Evolutionary conservation across 2,888 invertebrate species (phyloP).

Genomic region (Helicoverpa assulta): DNA sequence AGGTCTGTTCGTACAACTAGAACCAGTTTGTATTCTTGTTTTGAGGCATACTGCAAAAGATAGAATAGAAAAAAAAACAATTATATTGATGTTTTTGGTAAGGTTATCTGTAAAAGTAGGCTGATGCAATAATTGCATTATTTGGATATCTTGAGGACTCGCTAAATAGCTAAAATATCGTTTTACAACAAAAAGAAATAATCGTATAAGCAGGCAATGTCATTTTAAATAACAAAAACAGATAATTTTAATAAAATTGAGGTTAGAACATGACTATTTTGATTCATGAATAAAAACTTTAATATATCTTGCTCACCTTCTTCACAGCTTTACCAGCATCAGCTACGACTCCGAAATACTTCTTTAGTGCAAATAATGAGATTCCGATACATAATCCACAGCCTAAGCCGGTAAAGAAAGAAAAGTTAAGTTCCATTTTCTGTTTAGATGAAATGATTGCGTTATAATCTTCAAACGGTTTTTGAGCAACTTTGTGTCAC

Average conservation of each 20-base stretch:
- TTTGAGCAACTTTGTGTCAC: background rate
- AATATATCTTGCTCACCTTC: conserved; percentile 67
- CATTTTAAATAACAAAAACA: background rate
- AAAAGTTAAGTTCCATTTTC: conserved; percentile 82
- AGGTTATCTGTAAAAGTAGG: background rate
- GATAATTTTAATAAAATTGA: background rate
- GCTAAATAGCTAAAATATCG: background rate
- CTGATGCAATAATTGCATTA: conserved; percentile 17
- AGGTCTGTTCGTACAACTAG: conserved; percentile 96
- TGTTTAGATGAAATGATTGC: conserved; percentile 75
- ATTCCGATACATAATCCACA: conserved; percentile 87
- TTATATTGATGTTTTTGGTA: too few species aligned
- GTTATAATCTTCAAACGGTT: conserved; percentile 1
- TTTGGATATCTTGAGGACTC: background rate
- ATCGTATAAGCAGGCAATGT: background rate
- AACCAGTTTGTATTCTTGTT: conserved; percentile 94
- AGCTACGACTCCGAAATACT: conserved; percentile 71
- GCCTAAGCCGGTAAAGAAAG: conserved; percentile 83
- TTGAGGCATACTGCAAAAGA: conserved; percentile 79
- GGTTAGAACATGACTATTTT: background rate
- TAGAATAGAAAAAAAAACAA: background rate
- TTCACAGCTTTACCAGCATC: conserved; percentile 70
- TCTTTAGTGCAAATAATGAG: conserved; percentile 80
- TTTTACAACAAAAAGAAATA: background rate
- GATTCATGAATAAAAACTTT: background rate